Percentiles rank a stretch among this genome's conserved stretches.
These are phyloP conservation scores for Bombylius discolor DNA, from an alignment of 2,888 invertebrate species.

Conservation along the genomic window DNA sequence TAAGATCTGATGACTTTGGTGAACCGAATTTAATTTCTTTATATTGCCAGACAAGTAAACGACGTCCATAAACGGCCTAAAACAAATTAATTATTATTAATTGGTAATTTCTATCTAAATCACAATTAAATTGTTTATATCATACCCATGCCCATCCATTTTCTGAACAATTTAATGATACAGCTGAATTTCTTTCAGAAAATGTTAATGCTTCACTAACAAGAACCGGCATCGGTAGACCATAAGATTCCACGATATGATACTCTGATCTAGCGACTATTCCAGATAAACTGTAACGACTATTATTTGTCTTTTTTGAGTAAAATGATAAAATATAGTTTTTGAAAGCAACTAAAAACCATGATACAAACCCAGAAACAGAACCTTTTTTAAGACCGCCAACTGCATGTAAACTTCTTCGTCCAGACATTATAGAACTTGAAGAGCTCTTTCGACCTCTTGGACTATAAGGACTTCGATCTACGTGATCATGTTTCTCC, in stretches of 20 bases:
- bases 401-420: conserved; percentile 24
- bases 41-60: conserved; percentile 75
- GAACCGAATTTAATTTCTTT: conserved; percentile 34
- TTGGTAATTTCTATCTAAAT: background rate
- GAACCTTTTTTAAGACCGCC: conserved; percentile 23
- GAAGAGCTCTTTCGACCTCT: conserved; percentile 21
- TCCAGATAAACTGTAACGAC: conserved; percentile 44
- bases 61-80: conserved; percentile 74
- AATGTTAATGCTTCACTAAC: conserved; percentile 81
- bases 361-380: conserved; percentile 17
- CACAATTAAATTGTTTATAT: background rate
- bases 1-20: conserved; percentile 16
- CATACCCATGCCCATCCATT: conserved; percentile 44
- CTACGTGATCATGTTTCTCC: background rate
- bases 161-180: conserved; percentile 40
- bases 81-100: background rate
- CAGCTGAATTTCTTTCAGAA: conserved; percentile 44
- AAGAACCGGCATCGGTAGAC: conserved; percentile 68
- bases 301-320: conserved; percentile 15
- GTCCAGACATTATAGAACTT: conserved; percentile 18
- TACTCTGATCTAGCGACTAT: conserved; percentile 61
- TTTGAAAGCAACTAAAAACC: background rate
- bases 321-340: background rate
- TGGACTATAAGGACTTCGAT: conserved; percentile 22
- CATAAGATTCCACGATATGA: conserved; percentile 67